A percentile compares a stretch with the other conserved stretches of the same genome.
Conservation (phyloP, 2,888 invertebrate genomes). For the Leptothorax acervorum region DNA sequence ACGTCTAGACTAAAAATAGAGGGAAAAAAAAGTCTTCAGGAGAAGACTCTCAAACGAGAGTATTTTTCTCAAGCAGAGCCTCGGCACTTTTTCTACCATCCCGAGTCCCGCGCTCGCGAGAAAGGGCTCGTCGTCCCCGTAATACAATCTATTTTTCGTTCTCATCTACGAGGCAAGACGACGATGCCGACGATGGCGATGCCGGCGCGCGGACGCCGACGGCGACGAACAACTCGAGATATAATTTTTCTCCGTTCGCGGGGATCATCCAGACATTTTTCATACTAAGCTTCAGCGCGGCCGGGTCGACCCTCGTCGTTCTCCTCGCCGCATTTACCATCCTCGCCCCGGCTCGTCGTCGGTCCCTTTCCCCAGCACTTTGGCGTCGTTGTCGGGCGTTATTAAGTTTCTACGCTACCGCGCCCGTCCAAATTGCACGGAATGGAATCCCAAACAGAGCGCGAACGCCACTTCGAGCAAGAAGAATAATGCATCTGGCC, state of each 20-base stretch:
- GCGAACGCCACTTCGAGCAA: conserved; percentile 64
- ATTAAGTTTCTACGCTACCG: conserved; percentile 68
- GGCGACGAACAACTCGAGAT: conserved; percentile 71
- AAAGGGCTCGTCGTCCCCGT: conserved; percentile 34
- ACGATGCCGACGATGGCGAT: conserved; percentile 37
- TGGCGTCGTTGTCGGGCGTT: conserved; percentile 65
- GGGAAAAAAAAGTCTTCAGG: not conserved
- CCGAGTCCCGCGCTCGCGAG: conserved; percentile 33
- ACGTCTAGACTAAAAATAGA: conserved; percentile 33
- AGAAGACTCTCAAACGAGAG: conserved; percentile 25
- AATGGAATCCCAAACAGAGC: conserved; percentile 78
- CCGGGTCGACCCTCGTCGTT: conserved; percentile 61
- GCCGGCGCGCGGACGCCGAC: conserved; percentile 46
- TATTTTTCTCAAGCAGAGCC: conserved; percentile 45
- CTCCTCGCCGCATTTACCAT: conserved; percentile 54
- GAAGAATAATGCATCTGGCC: conserved; percentile 70
- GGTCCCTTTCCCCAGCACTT: conserved; percentile 52
- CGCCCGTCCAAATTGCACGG: conserved; percentile 78
- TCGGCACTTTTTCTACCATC: conserved; percentile 32
- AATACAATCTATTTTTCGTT: conserved; percentile 56
- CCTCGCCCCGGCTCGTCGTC: conserved; percentile 45
- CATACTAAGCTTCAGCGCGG: conserved; percentile 78
- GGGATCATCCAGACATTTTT: conserved; percentile 81
- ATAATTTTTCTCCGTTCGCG: conserved; percentile 77
- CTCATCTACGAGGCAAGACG: conserved; percentile 48